These are phyloP conservation scores for Chamaea fasciata DNA, from an alignment of 2,113 vertebrate genomes.

Conservation along the genomic window DNA sequence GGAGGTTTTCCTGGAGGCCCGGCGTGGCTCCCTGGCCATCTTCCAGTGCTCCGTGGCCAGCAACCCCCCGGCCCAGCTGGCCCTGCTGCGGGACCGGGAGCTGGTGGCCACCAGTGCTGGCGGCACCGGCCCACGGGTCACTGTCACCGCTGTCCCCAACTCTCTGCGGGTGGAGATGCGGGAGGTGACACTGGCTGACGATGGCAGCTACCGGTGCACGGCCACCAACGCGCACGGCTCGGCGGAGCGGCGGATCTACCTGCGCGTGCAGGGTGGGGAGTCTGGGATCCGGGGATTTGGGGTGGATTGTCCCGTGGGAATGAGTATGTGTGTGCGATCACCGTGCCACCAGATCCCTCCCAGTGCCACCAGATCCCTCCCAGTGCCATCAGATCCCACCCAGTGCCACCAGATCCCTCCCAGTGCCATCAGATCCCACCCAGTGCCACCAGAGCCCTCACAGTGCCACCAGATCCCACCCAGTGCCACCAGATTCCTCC, in stretches of 20 bases:
- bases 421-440: no score
- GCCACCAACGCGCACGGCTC: slow-evolving; percentile 57
- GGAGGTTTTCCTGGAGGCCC: slow-evolving; percentile 48
- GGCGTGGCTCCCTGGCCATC: slow-evolving; percentile 24
- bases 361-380: no score
- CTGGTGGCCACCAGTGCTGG: not conserved
- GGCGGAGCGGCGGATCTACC: not conserved
- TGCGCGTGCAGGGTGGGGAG: slow-evolving; percentile 60
- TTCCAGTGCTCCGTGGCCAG: slow-evolving; percentile 68
- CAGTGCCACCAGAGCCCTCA: no score
- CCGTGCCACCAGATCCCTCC: no score
- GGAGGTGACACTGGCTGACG: not conserved
- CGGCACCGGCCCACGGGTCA: not conserved
- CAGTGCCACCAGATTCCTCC: not conserved
- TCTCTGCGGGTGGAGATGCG: slow-evolving; percentile 47
- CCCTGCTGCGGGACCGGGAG: not conserved
- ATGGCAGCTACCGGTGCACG: slow-evolving; percentile 37
- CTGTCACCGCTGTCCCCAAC: not conserved
- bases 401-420: accelerated
- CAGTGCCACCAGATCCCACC: no score
- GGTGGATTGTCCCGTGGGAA: accelerated
- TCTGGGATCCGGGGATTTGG: accelerated
- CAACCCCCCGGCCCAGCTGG: slow-evolving; percentile 55
- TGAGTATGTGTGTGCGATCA: accelerated
- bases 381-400: not conserved